phyloP scores from a whole-genome alignment of 2,113 vertebrate species.

The Epinephelus fuscoguttatus region DNA sequence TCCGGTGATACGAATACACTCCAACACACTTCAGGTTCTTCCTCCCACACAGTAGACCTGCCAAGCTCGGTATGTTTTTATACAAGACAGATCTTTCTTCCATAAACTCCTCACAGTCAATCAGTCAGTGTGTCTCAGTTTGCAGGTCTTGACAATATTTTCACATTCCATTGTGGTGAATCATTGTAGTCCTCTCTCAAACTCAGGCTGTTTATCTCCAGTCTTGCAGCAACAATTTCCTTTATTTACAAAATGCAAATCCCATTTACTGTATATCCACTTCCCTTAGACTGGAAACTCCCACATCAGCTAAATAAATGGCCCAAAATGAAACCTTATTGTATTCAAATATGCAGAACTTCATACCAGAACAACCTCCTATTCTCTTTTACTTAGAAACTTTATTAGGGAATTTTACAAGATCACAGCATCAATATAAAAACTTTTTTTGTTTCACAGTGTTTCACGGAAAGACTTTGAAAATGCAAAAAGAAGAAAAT shows the following conservation, averaged over 20 bases:
- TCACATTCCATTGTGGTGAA: conserved; percentile 55
- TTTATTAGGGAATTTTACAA: conserved; percentile 67
- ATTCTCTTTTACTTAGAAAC: conserved; percentile 20
- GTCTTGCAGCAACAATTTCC: not conserved
- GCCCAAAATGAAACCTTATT: not conserved
- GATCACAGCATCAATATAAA: conserved; percentile 46
- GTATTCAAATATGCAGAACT: not conserved
- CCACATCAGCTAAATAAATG: not conserved
- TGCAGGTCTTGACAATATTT: conserved; percentile 47
- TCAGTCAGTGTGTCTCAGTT: conserved; percentile 18
- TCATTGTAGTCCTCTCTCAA: conserved; percentile 6
- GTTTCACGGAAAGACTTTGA: conserved; percentile 19
- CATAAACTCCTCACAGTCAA: conserved; percentile 27
- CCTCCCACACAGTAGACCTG: not conserved
- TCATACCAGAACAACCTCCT: not conserved
- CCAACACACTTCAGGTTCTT: not conserved
- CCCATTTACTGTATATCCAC: not conserved
- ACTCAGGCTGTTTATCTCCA: conserved; percentile 26
- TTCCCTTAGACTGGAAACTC: not conserved
- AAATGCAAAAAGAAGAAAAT: conserved; percentile 44
- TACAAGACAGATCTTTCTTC: conserved; percentile 11
- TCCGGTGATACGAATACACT: not conserved
- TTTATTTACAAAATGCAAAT: conserved; percentile 30
- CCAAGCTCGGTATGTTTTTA: not conserved
- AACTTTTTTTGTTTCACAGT: conserved; percentile 62